phyloP scores from a whole-genome alignment of 2,888 invertebrate genomes.

The Polylopha cassiicola region DNA sequence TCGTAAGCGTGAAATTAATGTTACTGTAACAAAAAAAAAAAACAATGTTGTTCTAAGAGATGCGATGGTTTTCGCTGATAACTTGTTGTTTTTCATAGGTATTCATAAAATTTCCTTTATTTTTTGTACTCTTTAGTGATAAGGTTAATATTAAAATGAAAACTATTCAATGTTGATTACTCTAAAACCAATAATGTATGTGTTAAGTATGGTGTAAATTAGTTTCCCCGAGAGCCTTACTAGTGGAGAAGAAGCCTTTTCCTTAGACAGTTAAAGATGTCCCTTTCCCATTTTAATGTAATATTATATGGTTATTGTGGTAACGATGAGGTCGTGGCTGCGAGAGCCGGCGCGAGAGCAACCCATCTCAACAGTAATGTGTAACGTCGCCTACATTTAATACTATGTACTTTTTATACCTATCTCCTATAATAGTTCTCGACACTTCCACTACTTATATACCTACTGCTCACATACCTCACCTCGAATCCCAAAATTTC shows the following conservation, averaged over 20 bases:
- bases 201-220: conserved; percentile 70
- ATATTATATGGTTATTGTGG: conserved; percentile 36
- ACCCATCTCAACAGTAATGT: conserved; percentile 24
- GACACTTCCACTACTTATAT: conserved; percentile 42
- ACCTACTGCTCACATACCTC: conserved; percentile 29
- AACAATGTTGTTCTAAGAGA: conserved; percentile 76
- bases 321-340: conserved; percentile 32
- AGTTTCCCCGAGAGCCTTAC: conserved; percentile 75
- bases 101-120: conserved; percentile 78
- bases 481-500: conserved; percentile 44
- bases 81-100: conserved; percentile 75
- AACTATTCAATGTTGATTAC: conserved; percentile 77
- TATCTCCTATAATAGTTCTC: conserved; percentile 43
- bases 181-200: conserved; percentile 72
- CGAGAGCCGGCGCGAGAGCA: conserved; percentile 22
- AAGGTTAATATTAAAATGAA: conserved; percentile 72
- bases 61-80: conserved; percentile 69
- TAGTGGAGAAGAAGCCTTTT: conserved; percentile 70
- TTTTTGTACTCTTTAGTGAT: conserved; percentile 77
- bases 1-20: conserved; percentile 65
- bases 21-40: conserved; percentile 71
- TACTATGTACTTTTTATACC: conserved; percentile 41
- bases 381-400: conserved; percentile 50
- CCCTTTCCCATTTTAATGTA: conserved; percentile 40
- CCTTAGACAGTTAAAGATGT: conserved; percentile 62